Base-by-base conservation (phyloP, 2,113 vertebrate genomes). In the Arenaria interpres region DNA sequence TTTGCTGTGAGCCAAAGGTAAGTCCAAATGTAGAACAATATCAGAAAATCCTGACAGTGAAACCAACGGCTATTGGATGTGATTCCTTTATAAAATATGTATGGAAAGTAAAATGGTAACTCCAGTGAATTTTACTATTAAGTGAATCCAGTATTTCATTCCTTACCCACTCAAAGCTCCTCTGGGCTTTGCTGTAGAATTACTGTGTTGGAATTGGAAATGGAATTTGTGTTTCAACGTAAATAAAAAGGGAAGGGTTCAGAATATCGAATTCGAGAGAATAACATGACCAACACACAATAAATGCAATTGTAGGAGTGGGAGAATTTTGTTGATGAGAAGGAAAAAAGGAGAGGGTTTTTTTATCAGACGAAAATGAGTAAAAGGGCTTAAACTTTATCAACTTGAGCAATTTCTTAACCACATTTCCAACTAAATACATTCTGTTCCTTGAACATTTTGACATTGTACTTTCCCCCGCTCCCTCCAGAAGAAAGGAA, bases 201-300 rank as follows among this genome's bases (percentile, higher is more conserved):
- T 63, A 14, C 33, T 84, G 22, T 76, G 22, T 56, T 82, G 63
- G 41, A 82, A 91, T 74, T 84, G 35, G 64, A 88, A 93, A 75
- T 45, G 22, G 77, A 72, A 28, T 89, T 89, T 89, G 39, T n/a
- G 23, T 81, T 95, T 89, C 54, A 53, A 85, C 85, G 57, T 62
- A 78, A 95, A 76, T 82, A 82, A 79, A 88, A 88, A 85, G 7
- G 13, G 30, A 90, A 71, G 39, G 8, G 6, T 63, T 88, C 43
- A 90, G 79, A 94, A 87, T 33, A 81, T 50, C 86, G n/a, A 59
- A 17, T 92, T 94, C 91, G 79, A 86, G n/a, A 60, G 24, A 78
- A 64, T 41, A 86, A 80, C 35, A 37, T 41, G n/a, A 89, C 57
- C 51, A 71, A 72, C 66, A 87, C 20, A 75, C 9, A 87, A 68